A percentile compares a stretch with the other conserved stretches of the same genome.
Evolutionary conservation across 2,888 invertebrate genomes (phyloP).

Genomic region (Lepidocyrtoides sp.): DNA sequence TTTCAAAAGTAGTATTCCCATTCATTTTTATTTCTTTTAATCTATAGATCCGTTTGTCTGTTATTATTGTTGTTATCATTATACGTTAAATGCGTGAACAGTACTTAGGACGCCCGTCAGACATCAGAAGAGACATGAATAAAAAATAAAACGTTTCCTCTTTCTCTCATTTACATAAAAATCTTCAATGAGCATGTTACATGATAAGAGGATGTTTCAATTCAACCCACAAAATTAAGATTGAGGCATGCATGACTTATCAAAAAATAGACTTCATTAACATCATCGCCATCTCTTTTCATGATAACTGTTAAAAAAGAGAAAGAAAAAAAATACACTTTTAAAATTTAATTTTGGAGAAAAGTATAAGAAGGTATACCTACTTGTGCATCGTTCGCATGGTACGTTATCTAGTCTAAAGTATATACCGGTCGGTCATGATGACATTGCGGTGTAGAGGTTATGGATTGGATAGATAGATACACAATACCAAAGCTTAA

Average conservation of each 20-base stretch:
- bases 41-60: slow-evolving; percentile 57
- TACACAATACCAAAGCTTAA: neutral
- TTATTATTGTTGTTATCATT: neutral
- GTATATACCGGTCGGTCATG: too few relatives aligned
- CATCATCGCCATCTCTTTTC: slow-evolving; percentile 37
- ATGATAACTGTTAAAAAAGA: slow-evolving; percentile 44
- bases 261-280: slow-evolving; percentile 71
- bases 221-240: slow-evolving; percentile 50
- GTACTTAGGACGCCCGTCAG: slow-evolving; percentile 50
- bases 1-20: slow-evolving; percentile 41
- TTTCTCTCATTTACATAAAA: slow-evolving; percentile 55
- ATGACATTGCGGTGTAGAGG: too few relatives aligned
- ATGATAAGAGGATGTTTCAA: slow-evolving; percentile 60
- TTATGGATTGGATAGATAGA: neutral
- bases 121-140: slow-evolving; percentile 36
- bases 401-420: too few relatives aligned
- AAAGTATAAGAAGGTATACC: neutral
- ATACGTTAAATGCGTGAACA: slow-evolving; percentile 54
- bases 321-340: slow-evolving; percentile 15
- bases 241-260: slow-evolving; percentile 66
- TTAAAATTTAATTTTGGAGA: slow-evolving; percentile 16
- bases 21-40: slow-evolving; percentile 54
- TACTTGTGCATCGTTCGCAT: neutral
- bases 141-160: slow-evolving; percentile 50
- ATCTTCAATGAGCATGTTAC: slow-evolving; percentile 56